Percentiles rank a stretch among this genome's conserved stretches.
These are phyloP conservation scores for Cnemophilus loriae DNA, from an alignment of 2,113 vertebrate genomes.

Conservation along the genomic window DNA sequence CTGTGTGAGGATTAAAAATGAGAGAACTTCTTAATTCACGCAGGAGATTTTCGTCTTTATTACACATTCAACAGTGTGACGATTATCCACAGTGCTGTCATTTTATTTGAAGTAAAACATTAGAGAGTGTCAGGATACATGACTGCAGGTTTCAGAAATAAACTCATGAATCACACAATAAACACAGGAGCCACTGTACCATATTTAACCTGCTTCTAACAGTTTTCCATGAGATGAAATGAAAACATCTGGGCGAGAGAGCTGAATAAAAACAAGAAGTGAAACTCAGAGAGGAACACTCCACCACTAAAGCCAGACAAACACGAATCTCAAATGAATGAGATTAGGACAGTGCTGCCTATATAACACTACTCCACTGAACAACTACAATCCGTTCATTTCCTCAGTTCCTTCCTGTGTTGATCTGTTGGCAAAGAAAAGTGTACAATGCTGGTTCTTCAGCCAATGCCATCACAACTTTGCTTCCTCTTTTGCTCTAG, in stretches of 20 bases:
- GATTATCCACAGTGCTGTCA: background rate
- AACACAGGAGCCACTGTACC: conserved; percentile 57
- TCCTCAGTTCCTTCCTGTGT: background rate
- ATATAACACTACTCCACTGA: background rate
- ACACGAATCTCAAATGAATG: background rate
- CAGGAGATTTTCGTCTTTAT: background rate
- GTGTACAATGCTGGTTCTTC: background rate
- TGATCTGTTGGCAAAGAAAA: background rate
- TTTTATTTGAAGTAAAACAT: conserved; percentile 8
- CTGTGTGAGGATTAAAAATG: conserved; percentile 68
- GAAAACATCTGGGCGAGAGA: conserved; percentile 47
- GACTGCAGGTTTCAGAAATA: conserved; percentile 42
- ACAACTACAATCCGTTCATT: background rate
- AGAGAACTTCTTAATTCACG: conserved; percentile 3
- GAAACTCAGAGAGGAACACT: background rate
- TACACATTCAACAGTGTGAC: background rate
- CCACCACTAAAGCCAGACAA: background rate
- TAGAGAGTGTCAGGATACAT: conserved; percentile 4
- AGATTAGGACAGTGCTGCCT: background rate
- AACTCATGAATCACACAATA: conserved; percentile 43
- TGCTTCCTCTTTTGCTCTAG: background rate
- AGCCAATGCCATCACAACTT: background rate
- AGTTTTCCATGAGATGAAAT: conserved; percentile 38
- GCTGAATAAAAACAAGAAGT: conserved; percentile 30
- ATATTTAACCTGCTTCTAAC: conserved; percentile 35